Evolutionary conservation across 2,113 vertebrate genomes (phyloP), one percentile per base, ranked within the genome.

Genomic region (Labrus mixtus): DNA sequence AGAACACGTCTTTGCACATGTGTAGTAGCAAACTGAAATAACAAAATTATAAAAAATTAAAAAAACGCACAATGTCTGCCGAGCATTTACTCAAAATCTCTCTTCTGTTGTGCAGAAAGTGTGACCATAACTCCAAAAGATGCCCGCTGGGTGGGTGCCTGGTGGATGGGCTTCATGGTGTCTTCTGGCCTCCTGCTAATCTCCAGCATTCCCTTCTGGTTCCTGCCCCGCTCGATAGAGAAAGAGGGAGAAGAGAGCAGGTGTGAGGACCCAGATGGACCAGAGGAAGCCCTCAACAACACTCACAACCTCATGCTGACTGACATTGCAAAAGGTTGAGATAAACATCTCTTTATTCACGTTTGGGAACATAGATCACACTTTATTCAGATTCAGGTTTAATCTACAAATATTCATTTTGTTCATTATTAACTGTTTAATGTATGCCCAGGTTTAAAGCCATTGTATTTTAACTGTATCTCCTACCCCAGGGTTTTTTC

Each of bases 71-170:
- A 1, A 1, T 58, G 56, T 13, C 9, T 36, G 13, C 12, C 23
- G 9, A 48, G 17, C 1, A n/a, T 20, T 73, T 10, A 48, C 2
- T n/a, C 19, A 0, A 5, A 79, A 65, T 25, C 43, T 20, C 15
- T 15, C 69, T 46, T 85, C 17, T 43, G 87, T 53, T 91, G 17
- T 77, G 11, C 84, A 98, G 97, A 93, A 12, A 95, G 57, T 19
- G 85, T 98, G 70, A 94, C 87, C 45, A 98, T 99, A 87, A 95
- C 95, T 9, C 94, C 97, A 0, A 92, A 90, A n/a, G 97, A 99
- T 51, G 90, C 96, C 9, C 95, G 96, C 20, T 99, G 98, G 97
- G 97, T 99, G 46, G 97, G 98, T 0, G 97, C 97, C 0, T 99
- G 98, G 97, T 99, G 97, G 97, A 79, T 99, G 61, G 92, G 95